A percentile compares a stretch with the other conserved stretches of the same genome.
These are phyloP conservation scores for Gephyroberyx darwinii DNA, from an alignment of 2,797 vertebrate species.

Conservation along the genomic window DNA sequence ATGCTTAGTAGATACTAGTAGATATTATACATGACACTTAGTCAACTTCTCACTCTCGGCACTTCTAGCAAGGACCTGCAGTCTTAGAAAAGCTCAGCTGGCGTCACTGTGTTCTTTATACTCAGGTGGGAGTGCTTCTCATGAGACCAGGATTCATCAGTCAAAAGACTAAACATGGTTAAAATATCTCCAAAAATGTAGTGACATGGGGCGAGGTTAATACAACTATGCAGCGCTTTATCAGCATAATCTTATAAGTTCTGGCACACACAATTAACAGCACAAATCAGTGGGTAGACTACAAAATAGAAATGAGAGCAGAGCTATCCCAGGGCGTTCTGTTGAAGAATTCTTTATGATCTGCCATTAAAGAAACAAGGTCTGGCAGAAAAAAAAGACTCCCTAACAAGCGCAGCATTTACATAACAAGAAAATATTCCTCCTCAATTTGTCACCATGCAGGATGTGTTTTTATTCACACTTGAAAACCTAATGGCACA, in stretches of 20 bases:
- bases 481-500: conserved; percentile 20
- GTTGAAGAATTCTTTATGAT: conserved; percentile 23
- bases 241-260: conserved; percentile 26
- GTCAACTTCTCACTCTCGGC: too few species aligned
- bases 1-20: too few species aligned
- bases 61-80: too few species aligned
- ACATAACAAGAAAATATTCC: conserved; percentile 21
- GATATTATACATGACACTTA: too few species aligned
- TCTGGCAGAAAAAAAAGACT: conserved; percentile 18
- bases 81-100: conserved; percentile 1
- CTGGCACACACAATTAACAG: conserved; percentile 27
- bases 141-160: conserved; percentile 19
- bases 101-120: conserved; percentile 23
- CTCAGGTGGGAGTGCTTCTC: conserved; percentile 6
- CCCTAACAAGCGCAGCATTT: conserved; percentile 36
- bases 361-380: conserved; percentile 26
- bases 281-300: conserved; percentile 11
- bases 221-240: conserved; percentile 16
- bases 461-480: conserved; percentile 23
- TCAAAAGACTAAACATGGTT: not conserved
- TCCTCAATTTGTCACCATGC: conserved; percentile 24
- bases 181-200: not conserved
- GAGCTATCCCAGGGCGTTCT: conserved; percentile 22
- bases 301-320: conserved; percentile 37
- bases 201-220: conserved; percentile 16